Evolutionary conservation across 1,140 invertebrate species (phyloP).

Genomic region (Ceratosolen solmsi): DNA sequence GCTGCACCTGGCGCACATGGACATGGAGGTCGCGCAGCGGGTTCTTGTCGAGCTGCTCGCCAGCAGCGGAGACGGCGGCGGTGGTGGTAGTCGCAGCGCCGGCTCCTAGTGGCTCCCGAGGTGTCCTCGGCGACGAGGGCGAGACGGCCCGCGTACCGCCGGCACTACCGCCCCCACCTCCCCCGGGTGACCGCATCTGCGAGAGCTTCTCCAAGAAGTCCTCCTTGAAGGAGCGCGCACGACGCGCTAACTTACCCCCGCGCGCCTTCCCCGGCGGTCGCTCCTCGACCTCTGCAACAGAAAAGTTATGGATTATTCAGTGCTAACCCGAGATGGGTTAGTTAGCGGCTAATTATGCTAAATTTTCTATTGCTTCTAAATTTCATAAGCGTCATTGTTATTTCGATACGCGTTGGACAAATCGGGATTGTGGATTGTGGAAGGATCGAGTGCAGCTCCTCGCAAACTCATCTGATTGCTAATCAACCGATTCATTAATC

Average conservation of each 20-base stretch:
- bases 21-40: slow-evolving; percentile 71
- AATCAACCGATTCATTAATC: too few species aligned
- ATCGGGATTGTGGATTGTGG: too few species aligned
- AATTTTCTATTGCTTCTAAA: too few species aligned
- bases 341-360: too few species aligned
- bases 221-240: slow-evolving; percentile 92
- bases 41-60: slow-evolving; percentile 65
- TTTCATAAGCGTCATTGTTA: too few species aligned
- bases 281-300: slow-evolving; percentile 68
- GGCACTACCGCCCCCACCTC: slow-evolving; percentile 55
- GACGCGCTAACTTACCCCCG: slow-evolving; percentile 85
- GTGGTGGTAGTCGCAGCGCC: too few species aligned
- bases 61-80: slow-evolving; percentile 34
- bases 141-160: slow-evolving; percentile 67
- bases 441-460: too few species aligned
- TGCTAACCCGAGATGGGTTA: too few species aligned
- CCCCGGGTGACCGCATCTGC: slow-evolving; percentile 84
- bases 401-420: too few species aligned
- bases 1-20: slow-evolving; percentile 78
- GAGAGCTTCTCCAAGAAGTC: slow-evolving; percentile 91
- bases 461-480: too few species aligned
- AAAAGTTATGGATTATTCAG: too few species aligned
- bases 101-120: slow-evolving; percentile 46
- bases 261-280: slow-evolving; percentile 72
- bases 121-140: slow-evolving; percentile 67